Conservation (phyloP, 2,888 invertebrate species). For the Chrysolina oricalcia region DNA sequence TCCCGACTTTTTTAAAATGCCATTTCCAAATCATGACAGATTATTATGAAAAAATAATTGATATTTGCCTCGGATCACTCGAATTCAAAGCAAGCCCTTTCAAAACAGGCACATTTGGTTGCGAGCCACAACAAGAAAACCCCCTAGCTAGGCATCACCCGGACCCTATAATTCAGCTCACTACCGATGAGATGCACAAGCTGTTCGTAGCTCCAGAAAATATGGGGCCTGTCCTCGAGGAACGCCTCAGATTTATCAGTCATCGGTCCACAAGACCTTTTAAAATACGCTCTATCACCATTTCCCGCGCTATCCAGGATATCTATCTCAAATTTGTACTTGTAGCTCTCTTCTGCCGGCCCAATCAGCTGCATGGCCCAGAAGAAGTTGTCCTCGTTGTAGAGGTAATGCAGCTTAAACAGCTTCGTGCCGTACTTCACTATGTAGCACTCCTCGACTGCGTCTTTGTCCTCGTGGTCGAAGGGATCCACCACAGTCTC, state of each 20-base stretch:
- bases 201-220: conserved; percentile 35
- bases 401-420: conserved; percentile 62
- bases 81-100: too few species aligned
- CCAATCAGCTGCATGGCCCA: conserved; percentile 65
- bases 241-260: conserved; percentile 45
- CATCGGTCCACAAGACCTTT: conserved; percentile 49
- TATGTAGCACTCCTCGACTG: conserved; percentile 59
- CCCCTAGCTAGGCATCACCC: background rate
- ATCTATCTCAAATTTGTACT: conserved; percentile 65
- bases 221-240: background rate
- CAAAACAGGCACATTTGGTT: background rate
- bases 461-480: conserved; percentile 39
- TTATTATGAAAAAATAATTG: too few species aligned
- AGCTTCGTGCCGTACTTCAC: conserved; percentile 55
- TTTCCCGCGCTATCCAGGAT: conserved; percentile 59
- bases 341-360: conserved; percentile 55
- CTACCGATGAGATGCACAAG: conserved; percentile 41
- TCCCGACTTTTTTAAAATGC: too few species aligned
- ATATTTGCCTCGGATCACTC: too few species aligned
- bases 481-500: conserved; percentile 56
- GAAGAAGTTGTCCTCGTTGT: conserved; percentile 50
- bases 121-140: background rate
- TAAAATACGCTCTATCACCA: conserved; percentile 54
- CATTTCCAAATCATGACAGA: too few species aligned
- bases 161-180: conserved; percentile 42